Base-by-base conservation (phyloP, 2,888 invertebrate genomes). In the Andrena praecox region DNA sequence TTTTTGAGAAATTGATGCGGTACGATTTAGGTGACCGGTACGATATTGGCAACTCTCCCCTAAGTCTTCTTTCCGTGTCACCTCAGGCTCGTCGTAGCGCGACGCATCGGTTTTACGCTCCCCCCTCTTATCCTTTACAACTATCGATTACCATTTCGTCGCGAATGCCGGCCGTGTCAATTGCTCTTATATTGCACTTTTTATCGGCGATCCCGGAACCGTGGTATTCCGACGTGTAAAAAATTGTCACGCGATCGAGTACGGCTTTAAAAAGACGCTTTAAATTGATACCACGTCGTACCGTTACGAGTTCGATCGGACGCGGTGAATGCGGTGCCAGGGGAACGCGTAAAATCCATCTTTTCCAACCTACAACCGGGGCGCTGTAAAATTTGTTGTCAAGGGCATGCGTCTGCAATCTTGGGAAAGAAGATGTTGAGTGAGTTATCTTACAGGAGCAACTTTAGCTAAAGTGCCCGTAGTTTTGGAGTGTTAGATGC, bases 111-210 rank as follows among this genome's bases (percentile, higher is more conserved):
- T 73, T 81, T 80, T 62, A 73, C 33, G 69, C 60, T 31, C 54
- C 24, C 27, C 7, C 29, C 29, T 3, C 2, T 3, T n/a, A 10
- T 42, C 29, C 33, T 80, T 81, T 81, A 81, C 69, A 74, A 69
- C 64, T 59, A 66, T 81, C 81, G 80, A 80, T 80, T 81, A 80
- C 81, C 81, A n/a, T 81, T 66, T 24, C 68, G n/a, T 27, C 8
- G 48, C n/a, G 67, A 63, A 67, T 10, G 50, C 24, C 33, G 8
- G 2, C 16, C 50, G 2, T 68, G 73, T 59, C 80, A 42, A 68
- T 73, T 80, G 68, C 63, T 64, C 31, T 64, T 54, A 63, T 54
- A 63, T 63, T 12, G 48, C 50, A n/a, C 27, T 68, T 80, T 66
- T 81, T 81, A 63, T 80, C 64, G 31, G 10, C 31, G 29, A 31